Conservation (phyloP, 2,888 invertebrate genomes). For the Myopa testacea region DNA sequence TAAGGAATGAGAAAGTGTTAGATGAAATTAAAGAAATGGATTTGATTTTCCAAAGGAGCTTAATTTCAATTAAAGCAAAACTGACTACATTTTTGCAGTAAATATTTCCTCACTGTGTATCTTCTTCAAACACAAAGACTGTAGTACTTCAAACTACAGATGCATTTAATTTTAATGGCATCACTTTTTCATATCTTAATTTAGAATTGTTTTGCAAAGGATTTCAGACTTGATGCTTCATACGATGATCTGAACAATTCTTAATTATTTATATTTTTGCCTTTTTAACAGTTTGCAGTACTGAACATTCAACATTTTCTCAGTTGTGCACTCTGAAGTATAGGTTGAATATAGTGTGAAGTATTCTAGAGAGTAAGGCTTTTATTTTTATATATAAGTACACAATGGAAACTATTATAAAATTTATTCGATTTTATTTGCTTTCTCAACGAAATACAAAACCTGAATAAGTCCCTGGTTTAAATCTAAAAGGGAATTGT, state of each 20-base stretch:
- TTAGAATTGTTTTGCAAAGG: slow-evolving; percentile 7
- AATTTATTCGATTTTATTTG: no score
- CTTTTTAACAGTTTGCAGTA: no score
- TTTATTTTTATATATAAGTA: no score
- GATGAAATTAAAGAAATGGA: not conserved
- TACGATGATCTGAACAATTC: not conserved
- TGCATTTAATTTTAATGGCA: slow-evolving; percentile 21
- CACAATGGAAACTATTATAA: no score
- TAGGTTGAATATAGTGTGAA: no score
- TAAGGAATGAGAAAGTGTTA: not conserved
- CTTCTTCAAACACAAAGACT: not conserved
- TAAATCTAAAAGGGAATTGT: no score
- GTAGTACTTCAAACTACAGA: not conserved
- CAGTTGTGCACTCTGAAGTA: no score
- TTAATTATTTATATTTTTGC: no score
- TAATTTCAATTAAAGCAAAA: not conserved
- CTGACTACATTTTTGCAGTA: not conserved
- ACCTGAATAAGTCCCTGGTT: no score
- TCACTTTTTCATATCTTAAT: slow-evolving; percentile 15
- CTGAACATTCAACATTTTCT: no score
- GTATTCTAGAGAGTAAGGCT: no score
- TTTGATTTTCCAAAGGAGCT: not conserved
- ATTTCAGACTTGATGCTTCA: not conserved
- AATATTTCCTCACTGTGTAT: slow-evolving; percentile 1
- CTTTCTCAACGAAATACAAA: no score